phyloP scores from a whole-genome alignment of 2,113 vertebrate genomes.

The Xenotilapia flavipinnis region DNA sequence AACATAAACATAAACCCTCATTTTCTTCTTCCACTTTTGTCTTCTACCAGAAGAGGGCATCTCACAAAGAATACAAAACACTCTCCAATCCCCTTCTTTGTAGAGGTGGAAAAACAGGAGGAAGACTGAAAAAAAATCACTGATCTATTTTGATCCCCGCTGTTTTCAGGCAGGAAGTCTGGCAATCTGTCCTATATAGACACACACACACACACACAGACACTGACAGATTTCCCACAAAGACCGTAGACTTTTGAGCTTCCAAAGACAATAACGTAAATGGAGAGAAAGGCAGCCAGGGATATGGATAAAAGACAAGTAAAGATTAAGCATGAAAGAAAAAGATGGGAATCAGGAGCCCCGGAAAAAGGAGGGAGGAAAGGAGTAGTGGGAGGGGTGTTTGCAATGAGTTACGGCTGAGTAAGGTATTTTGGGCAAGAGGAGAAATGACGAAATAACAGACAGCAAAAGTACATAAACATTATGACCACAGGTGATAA shows the following conservation, averaged over 20 bases:
- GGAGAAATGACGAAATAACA: background rate
- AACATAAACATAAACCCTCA: background rate
- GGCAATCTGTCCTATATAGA: background rate
- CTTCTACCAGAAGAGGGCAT: constrained; percentile 14
- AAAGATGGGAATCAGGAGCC: background rate
- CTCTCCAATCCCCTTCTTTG: background rate
- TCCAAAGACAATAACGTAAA: background rate
- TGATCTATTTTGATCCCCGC: constrained; percentile 30
- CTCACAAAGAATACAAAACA: background rate
- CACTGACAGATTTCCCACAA: background rate
- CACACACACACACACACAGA: background rate
- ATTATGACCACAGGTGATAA: background rate
- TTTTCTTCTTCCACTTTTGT: background rate
- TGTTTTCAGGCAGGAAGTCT: constrained; percentile 19
- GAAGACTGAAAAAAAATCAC: constrained; percentile 7
- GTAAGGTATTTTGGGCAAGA: background rate
- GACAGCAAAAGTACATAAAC: background rate
- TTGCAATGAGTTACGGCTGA: background rate
- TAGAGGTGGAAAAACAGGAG: background rate
- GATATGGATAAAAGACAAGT: constrained; percentile 10
- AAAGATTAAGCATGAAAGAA: constrained; percentile 33
- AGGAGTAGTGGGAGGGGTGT: background rate
- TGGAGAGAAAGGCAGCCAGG: background rate
- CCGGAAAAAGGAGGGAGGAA: background rate
- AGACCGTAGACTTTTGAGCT: background rate